Conservation (phyloP, 2,113 vertebrate species). For the Dromas ardeola region DNA sequence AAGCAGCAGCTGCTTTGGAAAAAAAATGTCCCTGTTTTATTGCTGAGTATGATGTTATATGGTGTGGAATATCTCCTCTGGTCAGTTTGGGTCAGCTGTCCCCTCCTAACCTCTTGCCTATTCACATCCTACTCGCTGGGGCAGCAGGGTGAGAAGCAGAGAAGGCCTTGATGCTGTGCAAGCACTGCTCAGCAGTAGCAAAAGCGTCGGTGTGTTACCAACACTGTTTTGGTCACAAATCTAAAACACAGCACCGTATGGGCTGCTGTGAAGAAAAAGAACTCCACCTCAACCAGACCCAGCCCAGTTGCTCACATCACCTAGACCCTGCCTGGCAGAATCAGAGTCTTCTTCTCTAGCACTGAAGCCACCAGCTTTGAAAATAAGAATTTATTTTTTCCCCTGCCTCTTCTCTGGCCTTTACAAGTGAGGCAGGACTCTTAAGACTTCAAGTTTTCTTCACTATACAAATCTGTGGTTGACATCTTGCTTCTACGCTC, state of each 20-base stretch:
- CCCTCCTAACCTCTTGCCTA: not conserved
- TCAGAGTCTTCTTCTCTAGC: not conserved
- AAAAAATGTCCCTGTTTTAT: not conserved
- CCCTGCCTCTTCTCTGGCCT: not conserved
- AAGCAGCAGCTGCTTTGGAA: not conserved
- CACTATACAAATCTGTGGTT: not conserved
- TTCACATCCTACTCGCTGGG: not conserved
- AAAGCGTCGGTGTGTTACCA: not conserved
- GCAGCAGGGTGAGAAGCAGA: not conserved
- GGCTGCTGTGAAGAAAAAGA: not conserved
- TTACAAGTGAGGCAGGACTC: not conserved
- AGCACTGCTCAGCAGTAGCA: not conserved
- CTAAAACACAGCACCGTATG: not conserved
- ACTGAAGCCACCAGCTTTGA: not conserved
- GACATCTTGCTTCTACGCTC: not conserved
- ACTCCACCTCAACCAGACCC: not conserved
- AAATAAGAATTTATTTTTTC: not conserved
- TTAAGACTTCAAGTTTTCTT: not conserved
- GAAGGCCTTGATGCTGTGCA: not conserved
- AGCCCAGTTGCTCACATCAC: not conserved
- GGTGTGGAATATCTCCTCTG: not conserved
- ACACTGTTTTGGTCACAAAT: not conserved
- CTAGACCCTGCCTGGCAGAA: not conserved
- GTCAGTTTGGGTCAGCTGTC: not conserved
- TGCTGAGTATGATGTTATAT: not conserved